These are phyloP conservation scores for Malurus alboscapulatus DNA, from an alignment of 2,113 vertebrate species.

Conservation along the genomic window DNA sequence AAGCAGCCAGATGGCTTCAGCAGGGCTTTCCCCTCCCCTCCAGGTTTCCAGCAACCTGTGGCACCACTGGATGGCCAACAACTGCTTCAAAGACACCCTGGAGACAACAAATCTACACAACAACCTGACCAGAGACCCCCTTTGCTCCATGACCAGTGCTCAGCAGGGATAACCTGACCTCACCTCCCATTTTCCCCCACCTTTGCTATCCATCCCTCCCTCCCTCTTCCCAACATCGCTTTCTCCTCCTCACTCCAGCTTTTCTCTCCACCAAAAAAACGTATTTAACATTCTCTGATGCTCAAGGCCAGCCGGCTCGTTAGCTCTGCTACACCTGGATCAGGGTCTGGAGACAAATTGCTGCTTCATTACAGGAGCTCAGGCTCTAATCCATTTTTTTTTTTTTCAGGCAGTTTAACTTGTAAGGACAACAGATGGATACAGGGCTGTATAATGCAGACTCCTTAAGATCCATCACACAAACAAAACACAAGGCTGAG, in stretches of 20 bases:
- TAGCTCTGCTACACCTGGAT: slow-evolving; percentile 64
- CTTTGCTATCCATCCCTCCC: not conserved
- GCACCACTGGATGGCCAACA: not conserved
- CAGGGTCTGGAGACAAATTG: slow-evolving; percentile 68
- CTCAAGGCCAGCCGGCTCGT: slow-evolving; percentile 61
- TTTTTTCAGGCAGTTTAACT: slow-evolving; percentile 63
- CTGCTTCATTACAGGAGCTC: slow-evolving; percentile 70
- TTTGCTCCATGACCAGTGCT: not conserved
- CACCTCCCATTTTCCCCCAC: not conserved
- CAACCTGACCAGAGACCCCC: not conserved
- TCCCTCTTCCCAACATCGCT: not conserved
- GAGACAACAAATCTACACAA: fast-evolving
- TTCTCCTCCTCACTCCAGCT: not conserved
- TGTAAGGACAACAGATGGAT: slow-evolving; percentile 71
- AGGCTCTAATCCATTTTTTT: slow-evolving; percentile 64
- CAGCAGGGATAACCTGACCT: not conserved
- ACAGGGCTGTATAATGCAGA: slow-evolving; percentile 48
- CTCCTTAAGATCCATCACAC: slow-evolving; percentile 39
- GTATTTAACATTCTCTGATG: slow-evolving; percentile 47
- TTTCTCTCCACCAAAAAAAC: not conserved
- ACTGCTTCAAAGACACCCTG: not conserved
- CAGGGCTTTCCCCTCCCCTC: not conserved
- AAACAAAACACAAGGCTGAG: slow-evolving; percentile 33
- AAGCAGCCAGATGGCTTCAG: not conserved
- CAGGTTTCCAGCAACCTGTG: not conserved